Conservation (phyloP, 2,113 vertebrate species). For the Chascanopsetta lugubris region DNA sequence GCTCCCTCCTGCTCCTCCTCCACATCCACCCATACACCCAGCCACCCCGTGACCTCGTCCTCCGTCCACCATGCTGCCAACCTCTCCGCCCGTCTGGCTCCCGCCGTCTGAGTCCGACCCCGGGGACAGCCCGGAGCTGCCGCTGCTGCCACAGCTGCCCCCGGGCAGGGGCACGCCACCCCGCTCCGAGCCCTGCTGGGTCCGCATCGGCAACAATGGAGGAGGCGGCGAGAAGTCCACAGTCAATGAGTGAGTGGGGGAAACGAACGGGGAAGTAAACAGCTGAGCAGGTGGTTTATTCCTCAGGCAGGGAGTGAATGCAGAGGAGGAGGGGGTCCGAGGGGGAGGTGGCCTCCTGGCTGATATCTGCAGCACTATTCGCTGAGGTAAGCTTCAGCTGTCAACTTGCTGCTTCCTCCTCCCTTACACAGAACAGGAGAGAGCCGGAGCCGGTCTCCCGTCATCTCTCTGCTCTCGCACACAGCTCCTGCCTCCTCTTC, state of each 20-base stretch:
- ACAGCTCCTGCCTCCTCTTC: conserved; percentile 33
- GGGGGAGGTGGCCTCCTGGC: conserved; percentile 39
- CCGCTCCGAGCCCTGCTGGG: conserved; percentile 88
- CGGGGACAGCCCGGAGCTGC: conserved; percentile 88
- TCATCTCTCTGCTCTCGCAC: conserved; percentile 53
- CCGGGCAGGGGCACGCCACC: conserved; percentile 85
- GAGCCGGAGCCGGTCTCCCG: conserved; percentile 35
- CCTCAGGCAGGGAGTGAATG: conserved; percentile 13
- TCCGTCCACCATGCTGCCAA: conserved; percentile 82
- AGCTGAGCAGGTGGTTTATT: conserved; percentile 50
- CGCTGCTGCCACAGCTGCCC: conserved; percentile 87
- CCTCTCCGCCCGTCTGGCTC: conserved; percentile 80
- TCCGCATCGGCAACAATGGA: conserved; percentile 77
- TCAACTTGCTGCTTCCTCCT: conserved; percentile 57
- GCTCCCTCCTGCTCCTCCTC: conserved; percentile 79
- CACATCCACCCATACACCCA: conserved; percentile 82
- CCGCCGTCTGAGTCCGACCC: conserved; percentile 92
- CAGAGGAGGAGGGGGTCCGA: conserved; percentile 16
- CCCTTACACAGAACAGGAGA: conserved; percentile 20
- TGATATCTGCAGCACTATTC: conserved; percentile 45
- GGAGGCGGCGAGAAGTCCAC: too few relatives aligned
- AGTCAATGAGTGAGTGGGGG: too few relatives aligned
- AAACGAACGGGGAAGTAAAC: neutral
- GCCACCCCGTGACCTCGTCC: conserved; percentile 73
- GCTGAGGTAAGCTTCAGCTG: conserved; percentile 61